These are phyloP conservation scores for Gallinago nigripennis DNA, from an alignment of 2,797 vertebrate species.

Conservation along the genomic window DNA sequence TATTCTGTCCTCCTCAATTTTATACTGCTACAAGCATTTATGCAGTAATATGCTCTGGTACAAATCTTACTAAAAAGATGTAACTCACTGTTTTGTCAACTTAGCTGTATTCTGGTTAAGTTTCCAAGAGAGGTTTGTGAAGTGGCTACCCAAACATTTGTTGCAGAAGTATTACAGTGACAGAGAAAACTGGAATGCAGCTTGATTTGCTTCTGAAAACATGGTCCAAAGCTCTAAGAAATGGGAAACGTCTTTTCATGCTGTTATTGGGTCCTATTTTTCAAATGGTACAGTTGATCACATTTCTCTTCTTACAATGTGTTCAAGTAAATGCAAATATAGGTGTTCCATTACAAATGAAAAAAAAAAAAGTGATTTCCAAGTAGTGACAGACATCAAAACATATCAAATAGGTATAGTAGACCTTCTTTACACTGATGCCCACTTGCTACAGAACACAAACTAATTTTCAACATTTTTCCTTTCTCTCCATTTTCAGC, in stretches of 20 bases:
- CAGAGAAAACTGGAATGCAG: background rate
- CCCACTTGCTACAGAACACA: background rate
- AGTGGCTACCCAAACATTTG: background rate
- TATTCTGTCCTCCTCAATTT: background rate
- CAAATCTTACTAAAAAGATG: background rate
- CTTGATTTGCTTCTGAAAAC: background rate
- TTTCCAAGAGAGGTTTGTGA: background rate
- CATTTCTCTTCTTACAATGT: background rate
- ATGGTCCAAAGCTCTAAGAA: background rate
- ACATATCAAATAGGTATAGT: background rate
- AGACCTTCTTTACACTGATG: background rate
- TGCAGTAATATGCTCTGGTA: fast-evolving
- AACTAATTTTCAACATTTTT: background rate
- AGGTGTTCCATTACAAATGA: background rate
- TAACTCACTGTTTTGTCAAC: background rate
- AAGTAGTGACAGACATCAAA: background rate
- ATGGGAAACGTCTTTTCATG: background rate
- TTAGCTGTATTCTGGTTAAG: background rate
- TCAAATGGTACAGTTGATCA: background rate
- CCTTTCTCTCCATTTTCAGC: background rate
- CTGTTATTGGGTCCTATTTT: background rate
- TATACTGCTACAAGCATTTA: background rate
- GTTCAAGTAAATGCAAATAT: background rate
- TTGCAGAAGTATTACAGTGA: background rate
- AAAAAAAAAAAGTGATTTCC: background rate